phyloP scores from a whole-genome alignment of 2,797 vertebrate species.

The Furcifer pardalis region DNA sequence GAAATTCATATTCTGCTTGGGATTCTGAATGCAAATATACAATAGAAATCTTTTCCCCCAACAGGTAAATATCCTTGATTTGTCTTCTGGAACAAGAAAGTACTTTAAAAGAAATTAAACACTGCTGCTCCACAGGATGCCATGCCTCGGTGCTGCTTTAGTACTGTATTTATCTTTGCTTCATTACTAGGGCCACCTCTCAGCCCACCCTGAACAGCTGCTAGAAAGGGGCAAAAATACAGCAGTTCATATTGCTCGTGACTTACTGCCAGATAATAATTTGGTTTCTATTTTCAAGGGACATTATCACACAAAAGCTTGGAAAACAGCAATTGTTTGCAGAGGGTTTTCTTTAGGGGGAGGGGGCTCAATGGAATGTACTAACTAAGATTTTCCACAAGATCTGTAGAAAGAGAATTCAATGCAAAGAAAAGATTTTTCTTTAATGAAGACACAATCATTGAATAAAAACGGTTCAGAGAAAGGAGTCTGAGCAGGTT shows the following conservation, averaged over 20 bases:
- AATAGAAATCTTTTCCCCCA: slow-evolving; percentile 9
- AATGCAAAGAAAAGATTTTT: slow-evolving; percentile 41
- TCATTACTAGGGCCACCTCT: slow-evolving; percentile 60
- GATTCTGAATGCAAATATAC: slow-evolving; percentile 5
- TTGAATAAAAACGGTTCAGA: slow-evolving; percentile 37
- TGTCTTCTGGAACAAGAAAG: slow-evolving; percentile 51
- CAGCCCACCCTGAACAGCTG: slow-evolving; percentile 70
- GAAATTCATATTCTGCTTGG: not conserved
- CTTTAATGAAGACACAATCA: slow-evolving; percentile 44
- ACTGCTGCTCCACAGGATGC: slow-evolving; percentile 46
- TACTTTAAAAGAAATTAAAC: slow-evolving; percentile 49
- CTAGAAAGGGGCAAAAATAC: slow-evolving; percentile 64
- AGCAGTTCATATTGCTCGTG: slow-evolving; percentile 69
- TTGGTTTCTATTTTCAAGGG: slow-evolving; percentile 61
- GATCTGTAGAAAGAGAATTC: slow-evolving; percentile 29
- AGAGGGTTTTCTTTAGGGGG: not conserved
- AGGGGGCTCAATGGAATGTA: not conserved
- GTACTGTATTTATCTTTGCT: slow-evolving; percentile 67
- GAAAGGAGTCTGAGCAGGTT: slow-evolving; percentile 32
- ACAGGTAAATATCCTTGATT: slow-evolving; percentile 22
- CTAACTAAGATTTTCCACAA: not conserved
- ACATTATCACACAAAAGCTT: slow-evolving; percentile 45
- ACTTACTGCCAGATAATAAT: slow-evolving; percentile 66
- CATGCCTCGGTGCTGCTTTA: slow-evolving; percentile 56
- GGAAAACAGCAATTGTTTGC: slow-evolving; percentile 38